These are phyloP conservation scores for Athetis lepigone DNA, from an alignment of 2,888 invertebrate genomes.

Conservation along the genomic window DNA sequence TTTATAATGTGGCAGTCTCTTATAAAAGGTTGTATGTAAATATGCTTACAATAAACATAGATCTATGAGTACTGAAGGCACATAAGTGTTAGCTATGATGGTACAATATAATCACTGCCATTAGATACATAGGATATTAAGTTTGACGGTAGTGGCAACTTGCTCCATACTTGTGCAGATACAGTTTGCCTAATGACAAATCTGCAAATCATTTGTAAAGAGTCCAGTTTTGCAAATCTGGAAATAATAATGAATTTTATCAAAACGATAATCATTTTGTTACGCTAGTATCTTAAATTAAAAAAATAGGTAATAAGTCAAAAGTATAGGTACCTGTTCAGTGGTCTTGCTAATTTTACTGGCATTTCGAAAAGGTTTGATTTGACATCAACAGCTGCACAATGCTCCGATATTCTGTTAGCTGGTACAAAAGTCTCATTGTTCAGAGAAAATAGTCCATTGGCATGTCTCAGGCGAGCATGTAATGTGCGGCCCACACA, in stretches of 20 bases:
- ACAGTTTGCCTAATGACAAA: constrained; percentile 94
- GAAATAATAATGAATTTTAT: constrained; percentile 70
- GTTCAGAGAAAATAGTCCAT: constrained; percentile 92
- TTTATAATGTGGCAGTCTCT: constrained; percentile 69
- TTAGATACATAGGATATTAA: constrained; percentile 84
- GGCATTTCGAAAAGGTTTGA: constrained; percentile 88
- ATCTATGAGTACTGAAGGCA: constrained; percentile 60
- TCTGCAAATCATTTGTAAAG: constrained; percentile 93
- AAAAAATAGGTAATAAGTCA: too few species aligned
- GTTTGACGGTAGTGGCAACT: constrained; percentile 91
- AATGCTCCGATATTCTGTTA: constrained; percentile 87
- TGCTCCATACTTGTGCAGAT: constrained; percentile 92
- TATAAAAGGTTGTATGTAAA: constrained; percentile 58
- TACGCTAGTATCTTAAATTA: not conserved
- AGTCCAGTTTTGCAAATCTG: constrained; percentile 93
- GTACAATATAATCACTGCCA: constrained; percentile 89
- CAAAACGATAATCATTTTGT: not conserved
- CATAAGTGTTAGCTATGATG: constrained; percentile 72
- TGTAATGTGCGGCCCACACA: constrained; percentile 93
- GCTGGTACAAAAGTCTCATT: constrained; percentile 90
- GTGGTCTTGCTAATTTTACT: constrained; percentile 86
- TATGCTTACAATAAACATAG: constrained; percentile 60
- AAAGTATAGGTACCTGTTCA: constrained; percentile 79
- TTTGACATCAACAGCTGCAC: constrained; percentile 87
- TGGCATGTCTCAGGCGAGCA: constrained; percentile 93